Evolutionary conservation across 2,797 vertebrate species (phyloP), one percentile per base, ranked within the genome.

Genomic region (Glossophaga mutica): DNA sequence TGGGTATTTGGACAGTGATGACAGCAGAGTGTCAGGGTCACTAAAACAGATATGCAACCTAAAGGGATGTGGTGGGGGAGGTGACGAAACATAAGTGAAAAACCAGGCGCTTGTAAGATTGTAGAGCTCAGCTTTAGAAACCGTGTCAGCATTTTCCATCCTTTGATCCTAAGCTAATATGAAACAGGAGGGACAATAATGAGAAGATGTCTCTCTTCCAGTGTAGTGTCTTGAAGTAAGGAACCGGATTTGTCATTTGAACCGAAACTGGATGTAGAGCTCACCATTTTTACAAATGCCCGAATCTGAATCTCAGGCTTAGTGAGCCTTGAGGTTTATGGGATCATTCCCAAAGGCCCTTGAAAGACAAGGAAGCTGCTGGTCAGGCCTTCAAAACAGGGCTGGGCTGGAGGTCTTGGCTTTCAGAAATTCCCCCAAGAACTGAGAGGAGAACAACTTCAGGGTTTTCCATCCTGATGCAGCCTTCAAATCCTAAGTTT

Each of bases 201-300:
- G 12, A 79, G 5, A 59, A 78, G 11, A 32, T 2, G 0, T 39
- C 55, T 90, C 78, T 93, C 57, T 79, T 87, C 84, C 96, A 92
- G 93, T 71, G 62, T 59, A 39, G 32, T 32, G 85, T 94, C 92
- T 50, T 93, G 76, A 74, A 74, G 29, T 57, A 52, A 92, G 89
- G 55, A 93, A 46, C 32, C 84, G 88, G 70, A 34, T 48, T 73
- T 62, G 44, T 73, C 37, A 29, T 37, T 59, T 57, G 78, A 87
- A 82, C 19, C 57, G 34, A 71, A 87, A 55, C 37, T 44, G 52
- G 74, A 93, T 73, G 42, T 9, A 39, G 52, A 90, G 71, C 1
- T 90, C 81, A 92, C 39, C 52, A 7, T n/a, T 70, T 76, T 82
- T 37, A 87, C 55, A 92, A 84, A 55, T 59, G 19, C 18, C 65